These are phyloP conservation scores for Gasterosteus nipponicus DNA, from an alignment of 2,113 vertebrate genomes.

Conservation along the genomic window DNA sequence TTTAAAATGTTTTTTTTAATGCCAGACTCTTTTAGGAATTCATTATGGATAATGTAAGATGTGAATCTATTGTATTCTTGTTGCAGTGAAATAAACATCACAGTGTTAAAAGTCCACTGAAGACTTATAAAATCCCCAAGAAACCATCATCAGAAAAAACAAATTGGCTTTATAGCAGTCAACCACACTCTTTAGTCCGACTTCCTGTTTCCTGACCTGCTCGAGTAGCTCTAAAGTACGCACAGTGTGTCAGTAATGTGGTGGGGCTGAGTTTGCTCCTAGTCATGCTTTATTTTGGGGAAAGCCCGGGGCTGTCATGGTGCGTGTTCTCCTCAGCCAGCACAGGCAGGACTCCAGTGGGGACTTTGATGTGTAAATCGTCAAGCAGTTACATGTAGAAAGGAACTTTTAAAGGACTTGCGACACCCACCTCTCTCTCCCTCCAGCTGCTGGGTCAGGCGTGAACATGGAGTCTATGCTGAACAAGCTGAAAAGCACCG, in stretches of 20 bases:
- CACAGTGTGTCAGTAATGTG: not conserved
- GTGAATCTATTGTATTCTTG: not conserved
- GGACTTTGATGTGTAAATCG: conserved; percentile 52
- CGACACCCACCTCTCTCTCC: conserved; percentile 2
- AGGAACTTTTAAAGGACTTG: conserved; percentile 12
- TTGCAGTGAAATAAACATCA: conserved; percentile 11
- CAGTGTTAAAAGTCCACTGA: not conserved
- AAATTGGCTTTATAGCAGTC: not conserved
- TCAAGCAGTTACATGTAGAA: conserved; percentile 22
- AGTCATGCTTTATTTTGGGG: conserved; percentile 38
- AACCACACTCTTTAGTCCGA: conserved; percentile 20
- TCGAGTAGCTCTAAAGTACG: conserved; percentile 10
- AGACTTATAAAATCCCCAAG: not conserved
- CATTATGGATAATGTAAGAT: conserved; percentile 3
- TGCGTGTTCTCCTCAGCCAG: conserved; percentile 18
- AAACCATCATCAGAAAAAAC: not conserved
- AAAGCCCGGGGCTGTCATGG: conserved; percentile 4
- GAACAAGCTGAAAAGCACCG: conserved; percentile 96
- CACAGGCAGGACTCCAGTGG: not conserved
- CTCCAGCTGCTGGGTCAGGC: conserved; percentile 47
- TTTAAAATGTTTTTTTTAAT: not conserved
- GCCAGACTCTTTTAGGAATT: not conserved
- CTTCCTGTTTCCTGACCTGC: conserved; percentile 27
- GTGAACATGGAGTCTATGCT: conserved; percentile 97
- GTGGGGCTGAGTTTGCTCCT: conserved; percentile 12